Evolutionary conservation across 2,113 vertebrate genomes (phyloP), one percentile per base, ranked within the genome.

Genomic region (Perca schrenkii): DNA sequence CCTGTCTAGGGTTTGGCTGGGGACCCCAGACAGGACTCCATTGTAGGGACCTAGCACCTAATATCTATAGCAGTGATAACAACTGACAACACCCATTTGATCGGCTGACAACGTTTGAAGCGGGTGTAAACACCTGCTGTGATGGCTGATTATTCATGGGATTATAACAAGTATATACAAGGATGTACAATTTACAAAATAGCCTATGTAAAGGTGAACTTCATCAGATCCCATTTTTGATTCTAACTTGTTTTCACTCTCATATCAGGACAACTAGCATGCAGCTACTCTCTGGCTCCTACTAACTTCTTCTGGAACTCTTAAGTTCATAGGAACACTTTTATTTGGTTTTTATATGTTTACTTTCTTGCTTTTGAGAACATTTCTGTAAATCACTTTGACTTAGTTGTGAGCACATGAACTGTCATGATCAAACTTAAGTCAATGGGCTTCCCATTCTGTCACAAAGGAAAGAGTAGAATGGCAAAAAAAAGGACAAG

Each of bases 141-240:
- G 52, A 63, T 47, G 22, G 34, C 28, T 67, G 62, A 58, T 47
- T 16, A 40, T 61, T 52, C 11, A 61, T 52, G 56, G 21, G 49
- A 25, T 49, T 50, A 56, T 70, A 70, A 82, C 65, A 82, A 56
- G 31, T 83, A 58, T 82, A 77, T 77, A 77, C 61, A 77, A n/a
- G 17, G 19, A 47, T 17, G 54, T 47, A 19, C 12, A 67, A 25
- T 25, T 40, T 11, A 17, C 5, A 22, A 4, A 15, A 28, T 1
- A n/a, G 34, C 2, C 3, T 12, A 11, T 49, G 34, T 34, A 49
- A 69, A n/a, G 28, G 16, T 50, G 52, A 71, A 50, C 40, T 64
- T 64, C 47, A 36, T 61, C 57, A 61, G 25, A 50, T 50, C 25
- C 12, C 8, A 47, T 21, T 8, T 47, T 4, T 12, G 25, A 19